Conservation (phyloP, 2,113 vertebrate species). For the Oxygymnocypris stewartii region DNA sequence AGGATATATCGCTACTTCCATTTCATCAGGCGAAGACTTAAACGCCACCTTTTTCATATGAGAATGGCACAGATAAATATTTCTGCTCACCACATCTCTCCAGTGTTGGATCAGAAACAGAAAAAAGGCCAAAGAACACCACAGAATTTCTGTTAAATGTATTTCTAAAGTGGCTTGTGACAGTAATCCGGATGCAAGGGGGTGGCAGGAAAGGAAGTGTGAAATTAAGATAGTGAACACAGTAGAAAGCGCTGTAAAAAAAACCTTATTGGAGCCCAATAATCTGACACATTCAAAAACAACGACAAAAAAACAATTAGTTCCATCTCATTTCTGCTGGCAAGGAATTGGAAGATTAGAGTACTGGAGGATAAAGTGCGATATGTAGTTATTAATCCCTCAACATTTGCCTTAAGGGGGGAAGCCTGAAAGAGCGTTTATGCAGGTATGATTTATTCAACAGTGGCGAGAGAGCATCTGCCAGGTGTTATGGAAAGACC, state of each 20-base stretch:
- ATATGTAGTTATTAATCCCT: slow-evolving; percentile 23
- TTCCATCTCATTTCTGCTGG: slow-evolving; percentile 10
- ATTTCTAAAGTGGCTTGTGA: slow-evolving; percentile 15
- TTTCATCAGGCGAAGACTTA: not conserved
- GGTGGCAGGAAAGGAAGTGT: slow-evolving; percentile 36
- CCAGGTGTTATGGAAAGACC: slow-evolving; percentile 48
- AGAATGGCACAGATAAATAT: not conserved
- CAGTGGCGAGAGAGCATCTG: slow-evolving; percentile 4
- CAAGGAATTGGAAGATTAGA: slow-evolving; percentile 16
- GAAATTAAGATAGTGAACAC: slow-evolving; percentile 53
- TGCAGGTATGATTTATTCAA: slow-evolving; percentile 48
- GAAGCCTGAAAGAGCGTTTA: slow-evolving; percentile 28
- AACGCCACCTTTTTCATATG: not conserved
- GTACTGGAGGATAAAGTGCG: slow-evolving; percentile 16
- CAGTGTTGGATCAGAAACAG: not conserved
- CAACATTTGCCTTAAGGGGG: not conserved
- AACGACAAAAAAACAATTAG: slow-evolving; percentile 45
- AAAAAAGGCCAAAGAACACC: not conserved
- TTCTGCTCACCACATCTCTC: not conserved
- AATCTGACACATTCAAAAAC: slow-evolving; percentile 32
- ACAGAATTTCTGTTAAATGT: slow-evolving; percentile 25
- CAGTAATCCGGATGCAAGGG: slow-evolving; percentile 9
- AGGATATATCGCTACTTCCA: not conserved
- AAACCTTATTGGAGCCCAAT: slow-evolving; percentile 31
- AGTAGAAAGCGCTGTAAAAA: slow-evolving; percentile 27